Evolutionary conservation across 1,140 invertebrate species (phyloP), one percentile per base, ranked within the genome.

Genomic region (Lysiphlebus fabarum): DNA sequence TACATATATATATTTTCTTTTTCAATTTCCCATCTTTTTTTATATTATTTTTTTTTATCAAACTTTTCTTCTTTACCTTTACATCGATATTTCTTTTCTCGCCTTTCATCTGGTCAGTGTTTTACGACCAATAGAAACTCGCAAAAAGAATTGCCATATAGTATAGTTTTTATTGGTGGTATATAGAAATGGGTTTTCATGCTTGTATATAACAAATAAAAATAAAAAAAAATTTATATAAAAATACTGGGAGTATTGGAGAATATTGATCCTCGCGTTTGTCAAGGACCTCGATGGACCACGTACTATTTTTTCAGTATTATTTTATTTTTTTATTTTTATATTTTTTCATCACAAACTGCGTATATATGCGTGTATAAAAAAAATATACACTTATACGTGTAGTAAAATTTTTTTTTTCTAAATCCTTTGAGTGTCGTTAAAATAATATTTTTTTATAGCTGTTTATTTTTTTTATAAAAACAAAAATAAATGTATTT

Each of bases 211-310:
- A 77, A 73, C 69, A 69, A 70, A 67, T 11, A 45, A 45, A 45
- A 45, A 45, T 4, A n/a, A n/a, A 45, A 36, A 36, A n/a, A n/a
- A n/a, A n/a, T n/a, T n/a, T n/a, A n/a, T n/a, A n/a, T 37, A 51
- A 51, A 51, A 51, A 51, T n/a, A 50, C 7, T 9, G n/a, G 50
- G 70, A 77, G 75, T 78, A 76, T 79, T 71, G 76, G 73, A 75
- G 71, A 72, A 78, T 78, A 79, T 80, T 78, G 75, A 78, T 78
- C 75, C 73, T 72, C 72, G 73, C 70, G 76, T 77, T 75, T 74
- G 74, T 77, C 76, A 77, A 77, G 76, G 72, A 77, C 71, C 67
- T 26, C 71, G 73, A 71, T 74, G 72, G 73, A 74, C 75, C 74
- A 73, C 70, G 69, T 56, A 51, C 59, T 50, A 63, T 62, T 67